These are phyloP conservation scores for Megaceryle torquata DNA, from an alignment of 2,113 vertebrate species.

Conservation along the genomic window DNA sequence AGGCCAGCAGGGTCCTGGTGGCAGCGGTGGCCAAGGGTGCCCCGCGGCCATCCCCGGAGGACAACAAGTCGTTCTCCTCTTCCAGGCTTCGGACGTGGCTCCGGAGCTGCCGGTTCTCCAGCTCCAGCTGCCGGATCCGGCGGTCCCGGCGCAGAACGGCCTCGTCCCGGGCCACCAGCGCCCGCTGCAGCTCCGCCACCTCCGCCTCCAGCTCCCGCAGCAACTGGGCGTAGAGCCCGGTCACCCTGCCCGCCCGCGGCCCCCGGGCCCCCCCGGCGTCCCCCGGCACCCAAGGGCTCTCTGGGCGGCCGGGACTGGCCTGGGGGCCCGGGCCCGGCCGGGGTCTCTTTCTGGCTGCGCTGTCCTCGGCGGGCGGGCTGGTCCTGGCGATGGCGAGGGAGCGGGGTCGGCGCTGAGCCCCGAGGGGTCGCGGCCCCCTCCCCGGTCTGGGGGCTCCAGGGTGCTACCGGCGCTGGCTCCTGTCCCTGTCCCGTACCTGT, in stretches of 20 bases:
- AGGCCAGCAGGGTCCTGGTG: not conserved
- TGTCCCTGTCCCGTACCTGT: not conserved
- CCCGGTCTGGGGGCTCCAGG: not conserved
- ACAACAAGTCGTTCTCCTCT: constrained; percentile 48
- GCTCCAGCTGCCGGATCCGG: constrained; percentile 13
- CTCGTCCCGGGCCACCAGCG: not conserved
- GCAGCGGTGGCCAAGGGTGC: not conserved
- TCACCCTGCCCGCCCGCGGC: not conserved
- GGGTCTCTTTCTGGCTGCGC: not conserved
- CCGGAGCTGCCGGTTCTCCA: constrained; percentile 18
- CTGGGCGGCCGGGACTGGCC: not conserved
- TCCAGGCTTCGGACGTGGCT: constrained; percentile 17
- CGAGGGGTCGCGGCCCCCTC: not conserved
- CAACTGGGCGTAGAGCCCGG: constrained; percentile 2
- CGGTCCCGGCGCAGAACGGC: not conserved
- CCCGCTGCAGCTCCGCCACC: constrained; percentile 4
- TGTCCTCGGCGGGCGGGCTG: not conserved
- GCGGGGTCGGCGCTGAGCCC: no score
- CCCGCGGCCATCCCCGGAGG: not conserved
- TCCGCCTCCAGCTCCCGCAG: constrained; percentile 37
- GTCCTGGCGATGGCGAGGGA: not conserved
- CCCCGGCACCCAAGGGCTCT: not conserved
- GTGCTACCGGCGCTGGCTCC: not conserved
- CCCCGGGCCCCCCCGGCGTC: not conserved
- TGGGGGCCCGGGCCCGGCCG: not conserved